These are phyloP conservation scores for Hartigia nigra DNA, from an alignment of 2,888 invertebrate genomes.

Conservation along the genomic window DNA sequence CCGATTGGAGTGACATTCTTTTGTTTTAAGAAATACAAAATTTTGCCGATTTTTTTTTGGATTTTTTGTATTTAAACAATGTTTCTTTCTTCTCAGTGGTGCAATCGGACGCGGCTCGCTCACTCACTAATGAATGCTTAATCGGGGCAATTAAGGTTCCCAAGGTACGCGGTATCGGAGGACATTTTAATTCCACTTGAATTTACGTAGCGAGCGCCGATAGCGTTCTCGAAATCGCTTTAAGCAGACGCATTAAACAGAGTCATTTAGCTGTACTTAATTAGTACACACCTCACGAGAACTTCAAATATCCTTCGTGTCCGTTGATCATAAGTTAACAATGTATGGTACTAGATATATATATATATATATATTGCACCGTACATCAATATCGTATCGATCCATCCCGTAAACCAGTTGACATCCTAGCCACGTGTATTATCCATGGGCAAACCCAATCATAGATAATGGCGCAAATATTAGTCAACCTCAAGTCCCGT, in stretches of 20 bases:
- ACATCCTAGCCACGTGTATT: background rate
- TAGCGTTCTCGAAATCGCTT: constrained; percentile 15
- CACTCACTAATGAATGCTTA: constrained; percentile 26
- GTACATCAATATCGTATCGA: too few species aligned
- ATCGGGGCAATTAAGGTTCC: constrained; percentile 22
- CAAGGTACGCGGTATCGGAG: constrained; percentile 9
- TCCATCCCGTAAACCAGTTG: background rate
- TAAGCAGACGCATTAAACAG: background rate
- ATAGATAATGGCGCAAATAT: background rate
- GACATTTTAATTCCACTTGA: constrained; percentile 12
- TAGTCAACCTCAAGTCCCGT: background rate
- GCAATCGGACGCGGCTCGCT: background rate
- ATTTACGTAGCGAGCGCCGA: constrained; percentile 12
- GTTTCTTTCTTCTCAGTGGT: background rate
- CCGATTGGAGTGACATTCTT: constrained; percentile 9
- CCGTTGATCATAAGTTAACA: background rate
- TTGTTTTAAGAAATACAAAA: background rate
- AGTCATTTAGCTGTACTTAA: background rate
- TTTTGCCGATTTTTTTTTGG: background rate
- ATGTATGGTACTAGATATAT: background rate
- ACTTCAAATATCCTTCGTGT: background rate
- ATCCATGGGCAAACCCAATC: background rate
- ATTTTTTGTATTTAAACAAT: too few species aligned
- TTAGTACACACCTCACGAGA: background rate
- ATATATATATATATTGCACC: too few species aligned